phyloP scores from a whole-genome alignment of 2,113 vertebrate species.

The Poecile atricapillus region DNA sequence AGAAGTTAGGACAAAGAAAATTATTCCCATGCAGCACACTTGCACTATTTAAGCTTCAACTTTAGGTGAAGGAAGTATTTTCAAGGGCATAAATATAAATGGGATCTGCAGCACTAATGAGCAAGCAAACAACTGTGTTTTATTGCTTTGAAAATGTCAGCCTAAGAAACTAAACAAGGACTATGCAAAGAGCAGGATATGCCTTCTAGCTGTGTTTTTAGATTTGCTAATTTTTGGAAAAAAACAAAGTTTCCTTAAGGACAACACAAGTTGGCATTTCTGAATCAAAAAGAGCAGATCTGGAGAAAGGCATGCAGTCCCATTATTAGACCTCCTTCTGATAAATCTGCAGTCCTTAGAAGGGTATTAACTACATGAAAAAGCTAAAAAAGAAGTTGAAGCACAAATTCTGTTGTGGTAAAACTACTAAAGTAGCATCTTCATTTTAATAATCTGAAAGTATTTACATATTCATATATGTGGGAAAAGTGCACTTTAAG shows the following conservation, averaged over 20 bases:
- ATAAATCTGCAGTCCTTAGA: background rate
- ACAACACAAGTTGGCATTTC: background rate
- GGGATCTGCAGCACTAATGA: background rate
- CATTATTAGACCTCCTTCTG: background rate
- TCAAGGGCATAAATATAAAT: background rate
- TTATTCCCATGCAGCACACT: background rate
- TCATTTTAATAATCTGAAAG: constrained; percentile 3
- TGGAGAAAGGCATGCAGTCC: background rate
- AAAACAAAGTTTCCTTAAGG: background rate
- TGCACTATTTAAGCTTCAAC: background rate
- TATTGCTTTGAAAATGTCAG: background rate
- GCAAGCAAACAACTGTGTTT: background rate
- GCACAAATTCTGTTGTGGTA: background rate
- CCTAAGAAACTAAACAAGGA: background rate
- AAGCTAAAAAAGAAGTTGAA: background rate
- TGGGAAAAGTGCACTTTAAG: background rate
- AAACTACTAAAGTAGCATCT: background rate
- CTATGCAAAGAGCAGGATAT: background rate
- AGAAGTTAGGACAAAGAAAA: background rate
- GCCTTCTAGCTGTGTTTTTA: background rate
- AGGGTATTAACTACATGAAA: background rate
- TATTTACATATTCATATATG: background rate
- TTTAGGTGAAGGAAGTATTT: background rate
- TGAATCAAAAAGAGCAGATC: background rate
- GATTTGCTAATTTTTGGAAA: background rate